A percentile compares a stretch with the other conserved stretches of the same genome.
Conservation (phyloP, 2,888 invertebrate genomes). For the Plagodis pulveraria region DNA sequence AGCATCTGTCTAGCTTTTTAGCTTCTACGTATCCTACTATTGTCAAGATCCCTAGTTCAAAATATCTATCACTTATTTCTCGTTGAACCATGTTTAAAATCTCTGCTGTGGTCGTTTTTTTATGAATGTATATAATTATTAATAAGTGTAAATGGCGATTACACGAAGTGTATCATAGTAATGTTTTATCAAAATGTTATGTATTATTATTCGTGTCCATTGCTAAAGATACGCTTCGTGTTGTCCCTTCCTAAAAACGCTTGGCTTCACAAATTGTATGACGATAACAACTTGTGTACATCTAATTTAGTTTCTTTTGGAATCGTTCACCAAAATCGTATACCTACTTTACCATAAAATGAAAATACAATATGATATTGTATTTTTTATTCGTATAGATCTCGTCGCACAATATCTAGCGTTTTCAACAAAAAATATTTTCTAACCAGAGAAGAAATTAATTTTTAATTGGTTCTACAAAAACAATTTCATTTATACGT, state of each 20-base stretch:
- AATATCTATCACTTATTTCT: conserved; percentile 49
- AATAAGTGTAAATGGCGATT: conserved; percentile 4
- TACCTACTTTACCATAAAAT: conserved; percentile 21
- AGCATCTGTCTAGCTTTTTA: conserved; percentile 73
- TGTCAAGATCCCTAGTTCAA: conserved; percentile 77
- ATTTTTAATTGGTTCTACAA: not conserved
- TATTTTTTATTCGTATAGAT: conserved; percentile 32
- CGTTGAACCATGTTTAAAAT: conserved; percentile 35
- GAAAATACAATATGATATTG: conserved; percentile 30
- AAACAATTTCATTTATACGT: not conserved
- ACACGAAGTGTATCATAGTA: conserved; percentile 11
- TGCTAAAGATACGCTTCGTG: conserved; percentile 9
- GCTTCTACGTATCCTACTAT: conserved; percentile 81
- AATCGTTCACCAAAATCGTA: conserved; percentile 22
- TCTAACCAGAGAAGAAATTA: not conserved
- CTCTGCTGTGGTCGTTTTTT: conserved; percentile 19
- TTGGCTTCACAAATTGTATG: not conserved
- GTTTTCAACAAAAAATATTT: conserved; percentile 18
- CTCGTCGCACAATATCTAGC: conserved; percentile 33
- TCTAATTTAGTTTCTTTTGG: too few relatives aligned
- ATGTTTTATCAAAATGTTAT: not conserved
- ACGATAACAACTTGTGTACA: too few relatives aligned
- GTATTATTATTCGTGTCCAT: not conserved
- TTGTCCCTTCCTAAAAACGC: conserved; percentile 1
- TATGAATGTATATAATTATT: conserved; percentile 13